Evolutionary conservation across 1,140 invertebrate species (phyloP).

Genomic region (Musca vetustissima): DNA sequence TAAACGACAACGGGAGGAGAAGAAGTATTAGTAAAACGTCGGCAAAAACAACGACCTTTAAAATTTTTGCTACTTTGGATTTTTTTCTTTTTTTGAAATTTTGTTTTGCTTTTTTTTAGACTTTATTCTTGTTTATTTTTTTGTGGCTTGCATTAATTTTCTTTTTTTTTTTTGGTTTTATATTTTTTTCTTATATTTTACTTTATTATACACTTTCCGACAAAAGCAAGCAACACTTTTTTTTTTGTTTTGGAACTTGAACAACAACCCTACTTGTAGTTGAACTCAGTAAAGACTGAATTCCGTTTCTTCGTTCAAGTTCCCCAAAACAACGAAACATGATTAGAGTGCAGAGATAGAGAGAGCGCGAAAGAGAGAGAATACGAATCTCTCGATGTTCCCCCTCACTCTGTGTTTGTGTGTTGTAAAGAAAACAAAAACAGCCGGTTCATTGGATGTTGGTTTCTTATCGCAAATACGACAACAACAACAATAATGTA

Average conservation of each 20-base stretch:
- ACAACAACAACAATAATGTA: too few species aligned
- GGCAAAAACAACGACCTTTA: conserved; percentile 17
- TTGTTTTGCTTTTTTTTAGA: neutral
- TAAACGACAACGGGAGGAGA: too few species aligned
- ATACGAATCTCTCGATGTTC: too few species aligned
- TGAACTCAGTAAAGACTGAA: conserved; percentile 22
- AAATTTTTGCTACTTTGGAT: conserved; percentile 9
- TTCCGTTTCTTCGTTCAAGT: too few species aligned
- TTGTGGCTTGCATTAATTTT: conserved; percentile 3
- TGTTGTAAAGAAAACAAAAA: too few species aligned
- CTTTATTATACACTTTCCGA: neutral
- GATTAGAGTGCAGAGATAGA: too few species aligned
- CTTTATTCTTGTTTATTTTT: neutral
- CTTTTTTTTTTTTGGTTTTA: neutral
- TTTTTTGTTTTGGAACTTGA: neutral
- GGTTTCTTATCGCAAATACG: too few species aligned
- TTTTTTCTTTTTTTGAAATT: conserved; percentile 5
- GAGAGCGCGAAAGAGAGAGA: too few species aligned
- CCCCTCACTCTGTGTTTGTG: too few species aligned
- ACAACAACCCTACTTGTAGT: conserved; percentile 17
- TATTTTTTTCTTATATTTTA: neutral
- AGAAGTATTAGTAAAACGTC: too few species aligned
- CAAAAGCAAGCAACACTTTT: conserved; percentile 14
- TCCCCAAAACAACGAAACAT: too few species aligned
- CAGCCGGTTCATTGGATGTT: too few species aligned